These are phyloP conservation scores for Melinaea menophilus DNA, from an alignment of 2,888 invertebrate species.

Conservation along the genomic window DNA sequence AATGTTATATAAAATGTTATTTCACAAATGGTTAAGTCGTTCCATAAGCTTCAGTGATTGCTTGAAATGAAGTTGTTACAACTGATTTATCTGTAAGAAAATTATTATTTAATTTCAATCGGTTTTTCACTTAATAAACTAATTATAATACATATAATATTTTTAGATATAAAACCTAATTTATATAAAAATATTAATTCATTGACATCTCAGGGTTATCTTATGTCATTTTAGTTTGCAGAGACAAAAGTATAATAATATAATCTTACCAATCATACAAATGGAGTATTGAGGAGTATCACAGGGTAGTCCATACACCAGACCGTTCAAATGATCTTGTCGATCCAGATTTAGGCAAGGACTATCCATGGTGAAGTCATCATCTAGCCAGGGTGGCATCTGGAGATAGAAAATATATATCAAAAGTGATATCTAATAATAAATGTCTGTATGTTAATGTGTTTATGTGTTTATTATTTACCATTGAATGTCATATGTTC, in stretches of 20 bases:
- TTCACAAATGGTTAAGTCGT: background rate
- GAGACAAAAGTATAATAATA: background rate
- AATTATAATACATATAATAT: too few species aligned
- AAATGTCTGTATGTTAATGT: too few species aligned
- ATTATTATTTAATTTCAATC: background rate
- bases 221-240: too few species aligned
- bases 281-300: constrained; percentile 72
- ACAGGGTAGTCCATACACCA: constrained; percentile 73
- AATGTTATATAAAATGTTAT: background rate
- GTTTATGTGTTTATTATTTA: too few species aligned
- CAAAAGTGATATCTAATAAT: too few species aligned
- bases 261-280: constrained; percentile 62
- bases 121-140: too few species aligned
- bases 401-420: constrained; percentile 33
- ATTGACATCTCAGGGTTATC: too few species aligned
- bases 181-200: too few species aligned
- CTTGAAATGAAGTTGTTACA: background rate
- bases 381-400: constrained; percentile 72
- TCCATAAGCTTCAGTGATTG: background rate
- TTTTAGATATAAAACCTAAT: too few species aligned
- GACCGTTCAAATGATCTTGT: constrained; percentile 65
- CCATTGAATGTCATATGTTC: too few species aligned
- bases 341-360: constrained; percentile 72
- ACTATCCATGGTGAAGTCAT: constrained; percentile 61
- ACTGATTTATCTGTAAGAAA: constrained; percentile 16